Evolutionary conservation across 2,113 vertebrate species (phyloP), one percentile per base, ranked within the genome.

Genomic region (Periophthalmus modestus): DNA sequence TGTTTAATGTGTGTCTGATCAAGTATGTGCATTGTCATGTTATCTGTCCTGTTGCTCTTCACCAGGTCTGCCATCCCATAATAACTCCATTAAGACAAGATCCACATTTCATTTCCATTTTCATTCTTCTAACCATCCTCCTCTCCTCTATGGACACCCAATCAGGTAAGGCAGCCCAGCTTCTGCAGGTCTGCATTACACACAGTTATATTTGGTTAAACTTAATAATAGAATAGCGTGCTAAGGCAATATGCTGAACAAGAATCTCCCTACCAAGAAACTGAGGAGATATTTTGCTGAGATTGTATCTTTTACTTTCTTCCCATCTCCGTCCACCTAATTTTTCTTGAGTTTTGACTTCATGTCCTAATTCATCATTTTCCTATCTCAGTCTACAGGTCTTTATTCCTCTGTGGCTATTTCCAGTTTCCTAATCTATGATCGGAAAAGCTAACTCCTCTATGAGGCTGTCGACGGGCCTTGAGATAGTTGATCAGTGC

Each of bases 121-220:
- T 72, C 67, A 80, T 78, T 74, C 74, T 78, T 84, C 71, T 66
- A 72, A 85, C 79, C 59, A 62, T 62, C 10, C 84, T 77, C 24
- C 76, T 82, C 68, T 79, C 66, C 69, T 81, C 72, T 70, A 52
- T 66, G 80, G 80, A 81, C 68, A 84, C 66, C 59, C 78, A 2
- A 76, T 16, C 80, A 92, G 90, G 88, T 92, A 91, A 92, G 91
- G 79, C 63, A 52, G 68, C 71, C 59, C 52, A 55, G 71, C 55
- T 67, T 33, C 50, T 19, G 69, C 43, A 47, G 24, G 66, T 67
- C 66, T n/a, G 24, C 39, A 67, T 67, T 46, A 67, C 46, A 47
- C 66, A 15, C 72, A 33, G 74, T 63, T 33, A 58, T 55, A 62
- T 47, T 68, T 73, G 63, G 63, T 68, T 71, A 39, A 62, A 79